Evolutionary conservation across 2,797 vertebrate genomes (phyloP), one percentile per base, ranked within the genome.

Genomic region (Phaenicophaeus curvirostris): DNA sequence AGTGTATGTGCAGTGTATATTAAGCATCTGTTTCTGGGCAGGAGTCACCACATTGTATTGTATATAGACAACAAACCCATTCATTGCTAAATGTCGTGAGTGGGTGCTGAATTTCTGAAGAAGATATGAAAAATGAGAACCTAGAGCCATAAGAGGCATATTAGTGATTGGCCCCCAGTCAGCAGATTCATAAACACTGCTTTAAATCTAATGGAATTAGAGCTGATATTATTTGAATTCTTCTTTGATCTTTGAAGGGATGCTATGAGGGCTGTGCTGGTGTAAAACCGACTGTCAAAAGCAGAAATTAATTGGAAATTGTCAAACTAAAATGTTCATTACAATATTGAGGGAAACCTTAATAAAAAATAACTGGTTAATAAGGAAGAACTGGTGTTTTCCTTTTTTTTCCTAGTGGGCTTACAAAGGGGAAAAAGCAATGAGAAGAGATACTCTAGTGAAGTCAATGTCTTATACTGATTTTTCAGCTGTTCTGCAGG

Each of bases 161-260:
- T 77, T 67, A 74, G 68, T 80, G 63, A 62, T 58, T 80, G 72
- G 18, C 12, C 41, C 31, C 44, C 57, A 74, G 46, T 61, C 80
- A 93, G 30, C 51, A 89, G 46, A 80, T 87, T 90, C 61, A 33
- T 87, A 74, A 87, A 28, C 85, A 79, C 33, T 65, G 54, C 67
- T 87, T 89, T 88, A 95, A 90, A 89, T 93, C 48, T 80, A 65
- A 82, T 85, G 65, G 81, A 85, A 89, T 71, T 92, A 87, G 65
- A 83, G 61, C 28, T 85, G 55, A 65, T 87, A 83, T 93, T 62
- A 51, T 79, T 82, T 87, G 59, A 80, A 87, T 72, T 87, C 72
- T 85, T 53, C 78, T 95, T 93, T 77, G 63, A 71, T 93, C 84
- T 94, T 79, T n/a, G 28, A 51, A 13, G 16, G 71, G 53, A 37